Conservation (phyloP, 2,888 invertebrate species). For the Nephrotoma guestfalica region DNA sequence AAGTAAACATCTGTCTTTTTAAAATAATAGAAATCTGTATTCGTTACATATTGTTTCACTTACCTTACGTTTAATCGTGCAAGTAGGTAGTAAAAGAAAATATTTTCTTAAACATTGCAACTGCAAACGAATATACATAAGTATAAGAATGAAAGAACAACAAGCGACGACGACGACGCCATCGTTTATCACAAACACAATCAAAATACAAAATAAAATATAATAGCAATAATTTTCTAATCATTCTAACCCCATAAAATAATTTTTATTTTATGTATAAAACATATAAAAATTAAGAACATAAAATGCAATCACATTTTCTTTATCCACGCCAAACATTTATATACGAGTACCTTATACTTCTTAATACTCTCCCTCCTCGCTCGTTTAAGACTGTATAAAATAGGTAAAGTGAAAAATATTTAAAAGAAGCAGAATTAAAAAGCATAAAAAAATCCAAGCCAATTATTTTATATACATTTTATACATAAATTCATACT, state of each 20-base stretch:
- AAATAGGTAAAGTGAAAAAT: not conserved
- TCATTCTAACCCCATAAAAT: not conserved
- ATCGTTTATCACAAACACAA: not conserved
- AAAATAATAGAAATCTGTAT: not conserved
- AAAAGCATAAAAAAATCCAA: not conserved
- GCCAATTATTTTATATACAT: not conserved
- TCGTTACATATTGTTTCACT: not conserved
- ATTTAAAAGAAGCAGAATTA: not conserved
- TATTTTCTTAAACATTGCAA: not conserved
- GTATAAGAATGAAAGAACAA: not conserved
- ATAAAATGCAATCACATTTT: not conserved
- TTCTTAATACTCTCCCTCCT: not conserved
- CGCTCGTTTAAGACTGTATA: not conserved
- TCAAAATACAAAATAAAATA: not conserved
- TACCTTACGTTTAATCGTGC: not conserved
- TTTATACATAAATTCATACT: not conserved
- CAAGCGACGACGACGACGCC: not conserved
- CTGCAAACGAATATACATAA: not conserved
- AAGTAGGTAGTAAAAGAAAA: not conserved
- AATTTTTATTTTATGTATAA: not conserved
- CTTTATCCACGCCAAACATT: not conserved
- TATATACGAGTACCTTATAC: not conserved
- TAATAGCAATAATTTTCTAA: not conserved
- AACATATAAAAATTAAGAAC: not conserved
- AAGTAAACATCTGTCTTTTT: not conserved